Base-by-base conservation (phyloP, 2,888 invertebrate species). In the Sarcophaga carnaria region DNA sequence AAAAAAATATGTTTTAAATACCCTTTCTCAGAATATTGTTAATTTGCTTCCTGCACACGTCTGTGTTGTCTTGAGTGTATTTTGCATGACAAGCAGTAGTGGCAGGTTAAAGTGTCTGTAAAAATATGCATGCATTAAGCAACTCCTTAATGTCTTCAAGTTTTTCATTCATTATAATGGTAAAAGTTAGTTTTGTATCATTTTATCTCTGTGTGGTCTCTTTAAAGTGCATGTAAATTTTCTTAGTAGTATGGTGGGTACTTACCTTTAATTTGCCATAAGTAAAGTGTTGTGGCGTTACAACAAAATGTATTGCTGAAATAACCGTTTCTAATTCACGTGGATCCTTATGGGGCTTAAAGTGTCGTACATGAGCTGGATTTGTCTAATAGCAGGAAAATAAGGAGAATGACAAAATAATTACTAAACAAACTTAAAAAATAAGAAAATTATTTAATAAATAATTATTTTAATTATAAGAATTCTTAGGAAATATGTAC, bases 231-330 rank as follows among this genome's bases (percentile, higher is more conserved):
- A 83, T 83, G 69, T 14, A 75, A 62, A 69, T 77, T 80, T 83
- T 37, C 72, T 77, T 83, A 10, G 8, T 37, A 37, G 37, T 37
- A 37, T 37, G 37, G 37, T 37, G 37, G 37, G 75, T 76, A 84
- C 89, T 89, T 90, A 93, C 94, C 92, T 94, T 95, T 83, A 95
- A 92, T 90, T 94, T 94, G 60, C 94, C 94, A 82, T 91, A 91
- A 77, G 91, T 89, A 89, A 95, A 95, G 90, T 94, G 94, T 27
- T 94, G 93, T 47, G 92, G 91, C 75, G 92, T 94, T 54, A 94
- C 92, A 74, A 93, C 92, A 91, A 94, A 94, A 89, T 94, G 94
- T 79, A 95, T 93, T 60, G 94, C 93, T 83, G 94, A 92, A 85
- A 93, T 92, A 59, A 94, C 93, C 63, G 93, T 91, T 89, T 94